Evolutionary conservation across 2,797 vertebrate species (phyloP).

Genomic region (Emydoidea blandingii): DNA sequence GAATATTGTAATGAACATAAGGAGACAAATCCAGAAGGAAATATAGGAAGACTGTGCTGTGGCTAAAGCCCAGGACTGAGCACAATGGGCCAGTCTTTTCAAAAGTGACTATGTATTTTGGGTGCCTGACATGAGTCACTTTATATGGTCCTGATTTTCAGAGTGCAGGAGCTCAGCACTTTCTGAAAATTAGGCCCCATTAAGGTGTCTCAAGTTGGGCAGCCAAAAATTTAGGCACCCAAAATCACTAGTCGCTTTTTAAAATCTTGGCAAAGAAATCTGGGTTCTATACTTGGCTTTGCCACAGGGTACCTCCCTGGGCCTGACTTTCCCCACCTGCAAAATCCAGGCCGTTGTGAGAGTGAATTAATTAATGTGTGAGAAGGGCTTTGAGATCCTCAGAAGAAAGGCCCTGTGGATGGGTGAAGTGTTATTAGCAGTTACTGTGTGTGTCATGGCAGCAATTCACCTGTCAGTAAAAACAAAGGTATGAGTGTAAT

Average conservation of each 20-base stretch:
- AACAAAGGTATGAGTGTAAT: background rate
- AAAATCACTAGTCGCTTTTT: background rate
- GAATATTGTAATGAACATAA: background rate
- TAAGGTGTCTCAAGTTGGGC: background rate
- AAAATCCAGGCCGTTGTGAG: background rate
- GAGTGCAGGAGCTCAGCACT: background rate
- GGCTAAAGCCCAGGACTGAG: background rate
- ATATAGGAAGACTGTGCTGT: background rate
- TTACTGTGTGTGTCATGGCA: background rate
- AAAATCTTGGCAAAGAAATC: background rate
- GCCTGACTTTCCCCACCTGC: background rate
- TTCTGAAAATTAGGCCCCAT: background rate
- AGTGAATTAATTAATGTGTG: background rate
- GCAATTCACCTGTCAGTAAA: background rate
- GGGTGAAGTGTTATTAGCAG: background rate
- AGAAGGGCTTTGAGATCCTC: background rate
- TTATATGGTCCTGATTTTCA: background rate
- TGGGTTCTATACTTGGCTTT: background rate
- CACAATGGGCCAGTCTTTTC: background rate
- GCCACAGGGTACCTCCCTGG: background rate
- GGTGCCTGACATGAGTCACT: background rate
- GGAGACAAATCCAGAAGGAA: background rate
- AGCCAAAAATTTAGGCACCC: background rate
- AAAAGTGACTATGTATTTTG: background rate
- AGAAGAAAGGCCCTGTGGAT: background rate